These are phyloP conservation scores for Diuraphis noxia DNA, from an alignment of 1,140 invertebrate genomes.

Conservation along the genomic window DNA sequence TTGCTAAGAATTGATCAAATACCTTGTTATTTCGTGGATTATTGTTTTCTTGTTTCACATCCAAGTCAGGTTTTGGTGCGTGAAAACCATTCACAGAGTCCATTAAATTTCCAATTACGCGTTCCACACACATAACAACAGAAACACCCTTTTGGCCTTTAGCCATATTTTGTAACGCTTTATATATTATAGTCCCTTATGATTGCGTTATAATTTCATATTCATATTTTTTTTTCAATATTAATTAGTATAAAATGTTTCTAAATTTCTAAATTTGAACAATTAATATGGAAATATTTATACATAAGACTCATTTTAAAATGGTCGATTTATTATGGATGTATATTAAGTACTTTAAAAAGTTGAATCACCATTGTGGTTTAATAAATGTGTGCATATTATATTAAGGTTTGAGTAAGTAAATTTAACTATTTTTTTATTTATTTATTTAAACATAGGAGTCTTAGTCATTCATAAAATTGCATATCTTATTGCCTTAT, in stretches of 20 bases:
- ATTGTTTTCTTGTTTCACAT: conserved; percentile 48
- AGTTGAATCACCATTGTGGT: neutral
- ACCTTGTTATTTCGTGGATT: conserved; percentile 33
- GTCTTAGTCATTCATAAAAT: neutral
- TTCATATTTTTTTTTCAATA: conserved; percentile 3
- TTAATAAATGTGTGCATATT: neutral
- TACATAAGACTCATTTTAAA: neutral
- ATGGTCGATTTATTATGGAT: neutral
- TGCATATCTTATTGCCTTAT: too few relatives aligned
- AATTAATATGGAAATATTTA: neutral
- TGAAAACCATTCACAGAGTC: conserved; percentile 44
- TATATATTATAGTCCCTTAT: neutral
- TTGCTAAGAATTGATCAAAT: conserved; percentile 21
- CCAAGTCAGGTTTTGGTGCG: conserved; percentile 46
- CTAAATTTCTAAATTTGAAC: neutral
- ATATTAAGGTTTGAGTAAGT: neutral
- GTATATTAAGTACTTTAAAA: neutral
- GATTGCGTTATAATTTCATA: conserved; percentile 19
- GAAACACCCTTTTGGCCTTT: conserved; percentile 46
- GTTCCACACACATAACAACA: conserved; percentile 26
- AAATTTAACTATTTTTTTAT: neutral
- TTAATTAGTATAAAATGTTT: conserved; percentile 17
- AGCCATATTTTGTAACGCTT: conserved; percentile 30
- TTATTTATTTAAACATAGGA: neutral
- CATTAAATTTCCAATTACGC: conserved; percentile 51